Evolutionary conservation across 2,797 vertebrate genomes (phyloP).

Genomic region (Nyctibius grandis): DNA sequence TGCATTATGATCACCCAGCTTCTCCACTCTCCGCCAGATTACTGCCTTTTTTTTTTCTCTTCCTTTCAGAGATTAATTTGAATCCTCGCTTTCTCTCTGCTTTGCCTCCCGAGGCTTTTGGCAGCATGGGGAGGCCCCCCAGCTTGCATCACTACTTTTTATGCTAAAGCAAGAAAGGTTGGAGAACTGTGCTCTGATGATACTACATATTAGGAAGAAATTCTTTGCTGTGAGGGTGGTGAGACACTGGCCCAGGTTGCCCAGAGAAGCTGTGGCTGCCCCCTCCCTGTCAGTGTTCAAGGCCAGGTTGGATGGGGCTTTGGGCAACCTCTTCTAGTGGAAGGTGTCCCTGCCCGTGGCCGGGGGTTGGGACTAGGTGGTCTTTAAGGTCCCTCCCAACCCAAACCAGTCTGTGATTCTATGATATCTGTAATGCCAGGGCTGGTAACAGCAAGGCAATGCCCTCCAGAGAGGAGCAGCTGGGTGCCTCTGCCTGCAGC

Average conservation of each 20-base stretch:
- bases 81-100: neutral
- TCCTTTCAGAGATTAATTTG: neutral
- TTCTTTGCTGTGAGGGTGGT: too few species aligned
- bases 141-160: neutral
- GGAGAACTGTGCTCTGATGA: neutral
- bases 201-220: too few species aligned
- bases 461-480: neutral
- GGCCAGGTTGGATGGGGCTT: too few species aligned
- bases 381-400: too few species aligned
- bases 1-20: neutral
- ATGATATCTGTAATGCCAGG: neutral
- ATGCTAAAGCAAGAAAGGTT: neutral
- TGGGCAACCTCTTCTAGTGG: too few species aligned
- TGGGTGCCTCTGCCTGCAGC: neutral
- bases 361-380: too few species aligned
- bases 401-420: too few species aligned
- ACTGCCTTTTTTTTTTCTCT: neutral
- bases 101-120: neutral
- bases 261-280: too few species aligned
- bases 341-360: too few species aligned
- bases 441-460: neutral
- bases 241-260: too few species aligned
- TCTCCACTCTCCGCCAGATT: neutral
- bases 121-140: neutral
- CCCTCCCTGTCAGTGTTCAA: too few species aligned